A percentile compares a stretch with the other conserved stretches of the same genome.
Conservation (phyloP, 2,888 invertebrate genomes). For the Trichopoda pennipes region DNA sequence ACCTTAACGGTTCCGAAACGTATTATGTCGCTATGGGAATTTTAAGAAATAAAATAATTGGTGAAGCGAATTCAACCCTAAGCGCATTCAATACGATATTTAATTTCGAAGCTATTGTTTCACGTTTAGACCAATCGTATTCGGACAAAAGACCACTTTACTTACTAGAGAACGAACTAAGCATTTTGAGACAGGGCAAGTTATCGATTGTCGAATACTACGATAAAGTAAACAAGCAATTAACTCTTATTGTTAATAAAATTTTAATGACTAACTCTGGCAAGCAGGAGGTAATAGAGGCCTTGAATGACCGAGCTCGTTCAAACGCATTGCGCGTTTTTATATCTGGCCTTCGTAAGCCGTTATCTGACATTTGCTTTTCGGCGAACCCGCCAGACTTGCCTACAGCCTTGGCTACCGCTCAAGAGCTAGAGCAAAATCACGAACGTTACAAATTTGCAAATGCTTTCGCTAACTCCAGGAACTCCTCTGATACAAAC, state of each 20-base stretch:
- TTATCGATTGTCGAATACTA: slow-evolving; percentile 1
- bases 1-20: slow-evolving; percentile 10
- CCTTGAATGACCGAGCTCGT: slow-evolving; percentile 40
- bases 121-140: slow-evolving; percentile 60
- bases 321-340: slow-evolving; percentile 53
- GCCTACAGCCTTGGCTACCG: slow-evolving; percentile 17
- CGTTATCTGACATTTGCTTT: slow-evolving; percentile 5
- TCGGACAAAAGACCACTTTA: slow-evolving; percentile 63
- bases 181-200: slow-evolving; percentile 60
- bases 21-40: slow-evolving; percentile 51
- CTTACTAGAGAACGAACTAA: slow-evolving; percentile 62
- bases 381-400: not conserved
- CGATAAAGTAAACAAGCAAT: slow-evolving; percentile 9
- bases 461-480: slow-evolving; percentile 21
- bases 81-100: slow-evolving; percentile 48
- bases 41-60: slow-evolving; percentile 49
- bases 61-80: slow-evolving; percentile 54
- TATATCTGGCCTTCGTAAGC: slow-evolving; percentile 40
- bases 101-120: slow-evolving; percentile 57
- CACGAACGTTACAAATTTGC: slow-evolving; percentile 51
- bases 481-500: not conserved
- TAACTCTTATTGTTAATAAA: slow-evolving; percentile 42
- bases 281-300: slow-evolving; percentile 44
- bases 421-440: slow-evolving; percentile 60
- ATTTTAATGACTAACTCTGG: slow-evolving; percentile 57